Percentiles rank a stretch among this genome's conserved stretches.
Evolutionary conservation across 2,113 vertebrate species (phyloP).

Genomic region (Phaethon lepturus): DNA sequence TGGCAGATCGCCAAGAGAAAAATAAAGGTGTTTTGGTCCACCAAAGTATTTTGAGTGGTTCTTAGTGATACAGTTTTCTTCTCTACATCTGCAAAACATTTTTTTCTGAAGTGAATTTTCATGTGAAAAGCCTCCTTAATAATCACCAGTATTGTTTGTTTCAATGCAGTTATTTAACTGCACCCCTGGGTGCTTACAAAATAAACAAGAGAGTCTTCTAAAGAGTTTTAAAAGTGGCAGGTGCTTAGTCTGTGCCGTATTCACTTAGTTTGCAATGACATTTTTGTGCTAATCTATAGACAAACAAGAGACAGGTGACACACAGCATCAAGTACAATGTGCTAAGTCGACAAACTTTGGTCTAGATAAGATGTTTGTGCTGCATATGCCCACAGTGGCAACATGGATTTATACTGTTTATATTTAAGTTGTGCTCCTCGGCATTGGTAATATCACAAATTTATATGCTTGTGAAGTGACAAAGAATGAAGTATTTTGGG

Average conservation of each 20-base stretch:
- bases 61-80: conserved; percentile 85
- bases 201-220: conserved; percentile 89
- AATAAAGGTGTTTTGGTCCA: conserved; percentile 85
- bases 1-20: conserved; percentile 83
- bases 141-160: conserved; percentile 82
- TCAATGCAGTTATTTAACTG: conserved; percentile 86
- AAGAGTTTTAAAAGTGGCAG: conserved; percentile 90
- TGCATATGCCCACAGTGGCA: conserved; percentile 3
- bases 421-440: background rate
- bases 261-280: conserved; percentile 79
- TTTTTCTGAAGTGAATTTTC: conserved; percentile 81
- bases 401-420: conserved; percentile 32
- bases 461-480: background rate
- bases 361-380: conserved; percentile 62
- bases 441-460: background rate
- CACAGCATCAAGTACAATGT: conserved; percentile 64
- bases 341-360: conserved; percentile 66
- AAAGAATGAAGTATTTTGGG: background rate
- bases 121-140: conserved; percentile 85
- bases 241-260: conserved; percentile 89
- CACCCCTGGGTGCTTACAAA: conserved; percentile 85
- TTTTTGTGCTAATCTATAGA: conserved; percentile 82
- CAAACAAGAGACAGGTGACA: conserved; percentile 86
- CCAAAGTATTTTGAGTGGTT: conserved; percentile 83
- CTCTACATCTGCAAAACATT: conserved; percentile 86